These are phyloP conservation scores for Sorex maritimensis DNA, from an alignment of 2,797 vertebrate genomes.

Conservation along the genomic window DNA sequence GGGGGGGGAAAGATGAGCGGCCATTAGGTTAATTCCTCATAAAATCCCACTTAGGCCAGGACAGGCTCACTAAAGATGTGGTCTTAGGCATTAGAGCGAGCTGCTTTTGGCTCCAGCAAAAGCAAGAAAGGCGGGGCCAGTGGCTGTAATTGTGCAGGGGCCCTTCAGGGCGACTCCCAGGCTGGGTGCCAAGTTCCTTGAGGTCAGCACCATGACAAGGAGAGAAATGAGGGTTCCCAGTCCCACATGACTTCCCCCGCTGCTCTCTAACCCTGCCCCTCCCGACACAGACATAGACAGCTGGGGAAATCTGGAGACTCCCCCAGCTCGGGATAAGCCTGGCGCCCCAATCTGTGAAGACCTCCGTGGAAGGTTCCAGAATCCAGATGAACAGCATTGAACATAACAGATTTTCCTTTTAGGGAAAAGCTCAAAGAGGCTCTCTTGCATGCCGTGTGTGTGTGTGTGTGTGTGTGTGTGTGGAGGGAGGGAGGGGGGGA, in stretches of 20 bases:
- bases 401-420: background rate
- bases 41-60: conserved; percentile 81
- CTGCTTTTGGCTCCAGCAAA: conserved; percentile 69
- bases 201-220: background rate
- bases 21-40: conserved; percentile 76
- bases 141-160: background rate
- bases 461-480: too few species aligned
- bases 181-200: background rate
- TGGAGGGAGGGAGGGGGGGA: too few species aligned
- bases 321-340: background rate
- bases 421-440: background rate
- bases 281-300: background rate
- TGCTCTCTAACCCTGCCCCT: background rate
- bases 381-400: background rate
- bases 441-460: background rate
- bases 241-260: background rate
- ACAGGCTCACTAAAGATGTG: conserved; percentile 72
- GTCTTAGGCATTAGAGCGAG: conserved; percentile 71
- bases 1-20: conserved; percentile 72
- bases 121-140: background rate
- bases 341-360: background rate
- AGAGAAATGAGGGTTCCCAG: background rate
- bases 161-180: background rate
- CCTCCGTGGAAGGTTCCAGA: background rate
- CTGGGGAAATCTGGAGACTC: background rate